These are phyloP conservation scores for Nettapus auritus DNA, from an alignment of 2,113 vertebrate genomes.

Conservation along the genomic window DNA sequence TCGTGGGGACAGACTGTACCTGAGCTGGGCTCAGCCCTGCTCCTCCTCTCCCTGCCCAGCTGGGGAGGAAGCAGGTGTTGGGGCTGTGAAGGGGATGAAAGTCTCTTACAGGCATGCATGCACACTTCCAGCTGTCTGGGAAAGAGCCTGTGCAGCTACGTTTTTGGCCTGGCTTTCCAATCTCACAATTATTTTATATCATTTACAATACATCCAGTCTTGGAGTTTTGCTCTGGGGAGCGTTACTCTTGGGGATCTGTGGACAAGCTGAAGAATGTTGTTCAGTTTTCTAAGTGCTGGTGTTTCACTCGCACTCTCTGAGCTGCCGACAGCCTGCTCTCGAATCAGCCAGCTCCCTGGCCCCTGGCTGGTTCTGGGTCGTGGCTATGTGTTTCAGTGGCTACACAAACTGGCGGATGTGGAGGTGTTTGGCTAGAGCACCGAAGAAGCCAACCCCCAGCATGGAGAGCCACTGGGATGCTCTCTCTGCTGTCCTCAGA, in stretches of 20 bases:
- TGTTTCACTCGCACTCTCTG: neutral
- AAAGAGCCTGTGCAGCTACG: neutral
- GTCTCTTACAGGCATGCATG: neutral
- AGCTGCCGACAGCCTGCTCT: neutral
- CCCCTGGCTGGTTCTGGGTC: neutral
- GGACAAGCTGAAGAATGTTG: neutral
- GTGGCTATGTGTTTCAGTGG: neutral
- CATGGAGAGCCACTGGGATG: rapidly evolving
- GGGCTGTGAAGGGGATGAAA: neutral
- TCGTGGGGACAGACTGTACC: slow-evolving; percentile 6
- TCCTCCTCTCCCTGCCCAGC: neutral
- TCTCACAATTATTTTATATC: neutral
- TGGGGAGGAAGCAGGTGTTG: neutral
- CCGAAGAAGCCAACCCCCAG: neutral
- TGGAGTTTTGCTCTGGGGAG: neutral
- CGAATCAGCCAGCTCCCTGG: too few species aligned
- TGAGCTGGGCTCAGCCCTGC: neutral
- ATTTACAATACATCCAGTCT: neutral
- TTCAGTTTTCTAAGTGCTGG: neutral
- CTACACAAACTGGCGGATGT: neutral
- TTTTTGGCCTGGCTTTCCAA: neutral
- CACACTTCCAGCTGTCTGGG: neutral
- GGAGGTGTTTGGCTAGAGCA: neutral
- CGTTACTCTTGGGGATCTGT: neutral
- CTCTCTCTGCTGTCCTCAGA: neutral